Conservation (phyloP, 2,797 vertebrate species). For the Danio tinwini region DNA sequence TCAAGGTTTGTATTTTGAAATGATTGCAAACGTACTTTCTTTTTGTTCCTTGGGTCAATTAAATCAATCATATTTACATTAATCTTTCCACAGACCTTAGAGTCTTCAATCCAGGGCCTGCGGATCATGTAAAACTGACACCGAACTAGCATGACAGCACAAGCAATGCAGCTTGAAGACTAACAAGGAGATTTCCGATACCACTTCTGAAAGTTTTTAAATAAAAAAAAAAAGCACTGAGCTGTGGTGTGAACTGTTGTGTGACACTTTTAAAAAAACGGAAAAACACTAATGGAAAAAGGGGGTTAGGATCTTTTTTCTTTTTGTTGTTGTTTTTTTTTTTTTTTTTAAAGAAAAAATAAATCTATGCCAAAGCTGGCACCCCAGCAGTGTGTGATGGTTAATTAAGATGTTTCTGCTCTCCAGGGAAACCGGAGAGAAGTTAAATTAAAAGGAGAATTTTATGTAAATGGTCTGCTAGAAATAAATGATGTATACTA, state of each 20-base stretch:
- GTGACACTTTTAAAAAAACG: constrained; percentile 80
- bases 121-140: constrained; percentile 91
- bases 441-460: constrained; percentile 90
- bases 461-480: constrained; percentile 93
- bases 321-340: constrained; percentile 60
- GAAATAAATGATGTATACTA: constrained; percentile 86
- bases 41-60: background rate
- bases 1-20: constrained; percentile 82
- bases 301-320: constrained; percentile 61
- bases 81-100: constrained; percentile 86
- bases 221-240: constrained; percentile 68
- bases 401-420: constrained; percentile 64
- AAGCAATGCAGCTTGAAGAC: constrained; percentile 62
- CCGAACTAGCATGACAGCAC: constrained; percentile 72
- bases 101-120: constrained; percentile 97
- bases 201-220: constrained; percentile 65
- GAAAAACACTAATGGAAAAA: constrained; percentile 59
- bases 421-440: constrained; percentile 69
- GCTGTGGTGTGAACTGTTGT: constrained; percentile 74
- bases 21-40: background rate
- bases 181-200: constrained; percentile 66
- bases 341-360: constrained; percentile 76
- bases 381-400: constrained; percentile 81
- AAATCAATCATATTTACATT: background rate
- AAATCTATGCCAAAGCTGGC: constrained; percentile 94